Conservation (phyloP, 2,113 vertebrate genomes). For the Thunnus thynnus region DNA sequence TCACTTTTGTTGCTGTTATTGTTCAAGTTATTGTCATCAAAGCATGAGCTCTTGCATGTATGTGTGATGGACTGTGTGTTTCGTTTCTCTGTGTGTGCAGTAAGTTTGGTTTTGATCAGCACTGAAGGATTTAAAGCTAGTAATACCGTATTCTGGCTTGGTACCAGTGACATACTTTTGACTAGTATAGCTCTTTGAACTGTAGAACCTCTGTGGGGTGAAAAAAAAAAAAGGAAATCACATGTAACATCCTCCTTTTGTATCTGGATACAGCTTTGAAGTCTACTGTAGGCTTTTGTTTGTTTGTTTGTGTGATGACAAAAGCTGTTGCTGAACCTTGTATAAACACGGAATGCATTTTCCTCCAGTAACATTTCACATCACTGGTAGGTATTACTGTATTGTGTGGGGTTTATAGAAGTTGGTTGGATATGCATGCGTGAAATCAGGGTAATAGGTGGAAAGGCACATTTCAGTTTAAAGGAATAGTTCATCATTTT, state of each 20-base stretch:
- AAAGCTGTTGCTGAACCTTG: conserved; percentile 26
- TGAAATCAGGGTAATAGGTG: neutral
- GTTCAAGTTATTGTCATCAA: conserved; percentile 56
- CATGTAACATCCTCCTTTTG: conserved; percentile 41
- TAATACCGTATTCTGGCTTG: conserved; percentile 76
- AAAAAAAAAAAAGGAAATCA: conserved; percentile 28
- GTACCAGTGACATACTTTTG: conserved; percentile 78
- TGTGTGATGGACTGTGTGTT: conserved; percentile 7
- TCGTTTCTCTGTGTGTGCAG: conserved; percentile 33
- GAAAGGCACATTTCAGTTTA: neutral
- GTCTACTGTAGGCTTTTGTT: conserved; percentile 15
- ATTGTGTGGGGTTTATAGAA: neutral
- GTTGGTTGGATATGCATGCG: neutral
- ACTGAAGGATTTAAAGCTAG: conserved; percentile 75
- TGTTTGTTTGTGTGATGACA: conserved; percentile 11
- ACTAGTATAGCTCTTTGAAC: conserved; percentile 69
- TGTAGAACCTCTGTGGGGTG: conserved; percentile 34
- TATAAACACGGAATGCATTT: conserved; percentile 3
- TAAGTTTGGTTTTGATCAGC: conserved; percentile 73
- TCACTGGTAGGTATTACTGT: neutral
- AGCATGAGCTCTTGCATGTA: conserved; percentile 28
- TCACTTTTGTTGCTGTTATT: conserved; percentile 40
- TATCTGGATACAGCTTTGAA: conserved; percentile 41
- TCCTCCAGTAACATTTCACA: neutral
- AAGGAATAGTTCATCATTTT: neutral